Conservation (phyloP, 2,113 vertebrate genomes). For the Melanostigma gelatinosum region DNA sequence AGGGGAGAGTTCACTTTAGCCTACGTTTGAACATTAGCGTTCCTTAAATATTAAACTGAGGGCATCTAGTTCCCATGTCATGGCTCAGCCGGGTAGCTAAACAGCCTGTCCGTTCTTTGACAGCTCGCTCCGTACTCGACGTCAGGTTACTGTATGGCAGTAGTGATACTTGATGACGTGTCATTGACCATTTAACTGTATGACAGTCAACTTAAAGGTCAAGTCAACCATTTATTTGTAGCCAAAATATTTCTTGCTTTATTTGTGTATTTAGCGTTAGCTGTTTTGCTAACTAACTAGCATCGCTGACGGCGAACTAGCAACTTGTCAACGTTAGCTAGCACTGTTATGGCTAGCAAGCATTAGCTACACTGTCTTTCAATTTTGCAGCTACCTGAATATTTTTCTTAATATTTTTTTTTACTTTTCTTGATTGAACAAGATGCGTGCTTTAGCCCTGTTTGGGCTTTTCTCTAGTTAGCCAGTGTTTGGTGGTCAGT, state of each 20-base stretch:
- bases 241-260: too few species aligned
- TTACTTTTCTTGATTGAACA: neutral
- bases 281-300: constrained; percentile 1
- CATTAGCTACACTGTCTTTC: constrained; percentile 26
- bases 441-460: too few species aligned
- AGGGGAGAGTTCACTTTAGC: fast-evolving
- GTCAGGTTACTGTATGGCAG: neutral
- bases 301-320: constrained; percentile 9
- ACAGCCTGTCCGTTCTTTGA: constrained; percentile 39
- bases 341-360: constrained; percentile 39
- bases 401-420: neutral
- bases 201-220: neutral
- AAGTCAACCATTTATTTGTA: neutral
- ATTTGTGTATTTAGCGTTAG: neutral
- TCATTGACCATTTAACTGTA: constrained; percentile 22
- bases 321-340: constrained; percentile 40
- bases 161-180: constrained; percentile 39
- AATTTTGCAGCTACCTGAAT: constrained; percentile 7
- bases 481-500: neutral
- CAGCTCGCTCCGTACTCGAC: constrained; percentile 47
- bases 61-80: neutral
- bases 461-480: neutral
- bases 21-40: neutral
- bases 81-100: neutral
- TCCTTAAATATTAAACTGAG: neutral